Percentiles rank a stretch among this genome's conserved stretches.
Evolutionary conservation across 2,888 invertebrate genomes (phyloP).

Genomic region (Sinelater perroti): DNA sequence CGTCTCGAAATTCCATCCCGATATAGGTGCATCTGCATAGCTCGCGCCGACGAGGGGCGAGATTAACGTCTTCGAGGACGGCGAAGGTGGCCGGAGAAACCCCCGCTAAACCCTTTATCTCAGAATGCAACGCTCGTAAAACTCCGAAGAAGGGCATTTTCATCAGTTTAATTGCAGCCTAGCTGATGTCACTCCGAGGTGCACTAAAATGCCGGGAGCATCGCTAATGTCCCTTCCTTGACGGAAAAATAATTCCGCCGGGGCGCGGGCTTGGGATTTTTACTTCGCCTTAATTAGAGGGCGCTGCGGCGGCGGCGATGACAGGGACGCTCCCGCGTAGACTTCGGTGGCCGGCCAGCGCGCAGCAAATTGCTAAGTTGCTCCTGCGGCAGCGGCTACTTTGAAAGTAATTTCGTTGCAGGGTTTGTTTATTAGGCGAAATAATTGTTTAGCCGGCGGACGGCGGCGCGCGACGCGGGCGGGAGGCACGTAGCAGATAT

Average conservation of each 20-base stretch:
- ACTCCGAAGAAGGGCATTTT: constrained; percentile 30
- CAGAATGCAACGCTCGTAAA: constrained; percentile 18
- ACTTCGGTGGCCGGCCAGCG: no score
- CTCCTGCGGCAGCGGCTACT: no score
- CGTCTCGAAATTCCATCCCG: no score
- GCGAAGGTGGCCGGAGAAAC: no score
- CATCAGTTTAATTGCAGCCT: constrained; percentile 32
- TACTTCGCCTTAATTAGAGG: no score
- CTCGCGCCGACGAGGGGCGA: no score
- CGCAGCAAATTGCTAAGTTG: no score
- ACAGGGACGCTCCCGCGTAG: no score
- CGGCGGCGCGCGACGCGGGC: neutral
- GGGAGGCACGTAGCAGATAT: constrained; percentile 33
- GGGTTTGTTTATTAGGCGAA: neutral
- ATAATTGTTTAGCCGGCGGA: neutral
- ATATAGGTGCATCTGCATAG: no score
- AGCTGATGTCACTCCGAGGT: constrained; percentile 31
- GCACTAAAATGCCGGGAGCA: constrained; percentile 30
- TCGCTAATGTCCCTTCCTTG: constrained; percentile 9
- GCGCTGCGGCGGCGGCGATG: no score
- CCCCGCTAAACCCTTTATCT: constrained; percentile 22
- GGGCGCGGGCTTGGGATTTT: no score
- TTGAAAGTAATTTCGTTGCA: neutral
- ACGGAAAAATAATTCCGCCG: no score
- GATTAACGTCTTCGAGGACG: neutral